Evolutionary conservation across 2,797 vertebrate species (phyloP).

Genomic region (Notolepis coatsorum): DNA sequence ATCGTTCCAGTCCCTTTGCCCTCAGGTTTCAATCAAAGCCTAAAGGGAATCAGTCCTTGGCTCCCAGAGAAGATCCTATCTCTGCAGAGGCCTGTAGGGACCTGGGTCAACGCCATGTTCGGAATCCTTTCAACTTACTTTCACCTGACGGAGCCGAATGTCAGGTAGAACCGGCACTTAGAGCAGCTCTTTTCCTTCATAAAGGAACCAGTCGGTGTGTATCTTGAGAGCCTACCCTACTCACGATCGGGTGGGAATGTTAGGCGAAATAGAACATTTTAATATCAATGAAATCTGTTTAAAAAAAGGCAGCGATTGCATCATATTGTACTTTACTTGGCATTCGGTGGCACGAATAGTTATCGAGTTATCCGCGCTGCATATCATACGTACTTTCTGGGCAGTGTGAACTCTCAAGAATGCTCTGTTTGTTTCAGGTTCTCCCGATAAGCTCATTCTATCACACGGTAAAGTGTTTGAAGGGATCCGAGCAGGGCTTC

Average conservation of each 20-base stretch:
- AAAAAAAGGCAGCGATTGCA: too few relatives aligned
- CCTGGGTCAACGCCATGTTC: not conserved
- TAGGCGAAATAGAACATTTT: too few relatives aligned
- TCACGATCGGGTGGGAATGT: too few relatives aligned
- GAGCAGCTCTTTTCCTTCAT: constrained; percentile 29
- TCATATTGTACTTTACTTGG: too few relatives aligned
- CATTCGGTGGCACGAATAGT: too few relatives aligned
- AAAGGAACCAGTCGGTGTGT: constrained; percentile 66
- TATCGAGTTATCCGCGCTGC: constrained; percentile 42
- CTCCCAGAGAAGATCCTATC: not conserved
- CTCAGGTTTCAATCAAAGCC: not conserved
- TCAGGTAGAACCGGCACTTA: constrained; percentile 14
- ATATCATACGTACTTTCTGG: constrained; percentile 17
- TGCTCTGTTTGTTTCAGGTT: constrained; percentile 15
- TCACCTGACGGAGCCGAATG: constrained; percentile 3
- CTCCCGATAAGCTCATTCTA: constrained; percentile 42
- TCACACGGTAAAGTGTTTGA: constrained; percentile 49
- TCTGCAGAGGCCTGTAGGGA: not conserved
- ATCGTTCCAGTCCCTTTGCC: not conserved
- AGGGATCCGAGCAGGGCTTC: constrained; percentile 39
- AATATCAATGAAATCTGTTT: too few relatives aligned
- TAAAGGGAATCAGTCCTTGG: not conserved
- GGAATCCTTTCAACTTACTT: not conserved
- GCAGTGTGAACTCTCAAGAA: constrained; percentile 25
- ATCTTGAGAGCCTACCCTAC: constrained; percentile 44